phyloP scores from a whole-genome alignment of 2,888 invertebrate genomes.

The Lasius fuliginosus region DNA sequence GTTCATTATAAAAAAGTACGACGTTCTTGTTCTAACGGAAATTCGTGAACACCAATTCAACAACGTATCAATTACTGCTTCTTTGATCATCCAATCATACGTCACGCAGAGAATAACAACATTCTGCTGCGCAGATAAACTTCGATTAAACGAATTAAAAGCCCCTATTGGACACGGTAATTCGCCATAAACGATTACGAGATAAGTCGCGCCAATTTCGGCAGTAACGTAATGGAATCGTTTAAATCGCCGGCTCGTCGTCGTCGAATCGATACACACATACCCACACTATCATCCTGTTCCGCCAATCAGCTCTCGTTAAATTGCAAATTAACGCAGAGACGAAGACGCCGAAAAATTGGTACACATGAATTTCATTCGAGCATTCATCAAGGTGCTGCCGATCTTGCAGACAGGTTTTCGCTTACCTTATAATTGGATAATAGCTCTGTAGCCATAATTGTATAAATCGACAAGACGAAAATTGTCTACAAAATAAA shows the following conservation, averaged over 20 bases:
- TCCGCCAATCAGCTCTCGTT: slow-evolving; percentile 68
- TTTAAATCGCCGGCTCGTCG: slow-evolving; percentile 51
- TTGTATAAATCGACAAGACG: background rate
- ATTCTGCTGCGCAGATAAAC: slow-evolving; percentile 32
- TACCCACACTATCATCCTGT: slow-evolving; percentile 59
- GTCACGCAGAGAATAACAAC: slow-evolving; percentile 8
- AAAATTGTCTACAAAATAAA: background rate
- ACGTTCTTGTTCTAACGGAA: background rate
- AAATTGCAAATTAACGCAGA: slow-evolving; percentile 64
- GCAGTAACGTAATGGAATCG: slow-evolving; percentile 20
- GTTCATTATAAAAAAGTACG: background rate
- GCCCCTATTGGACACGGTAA: slow-evolving; percentile 38
- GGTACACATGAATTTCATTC: slow-evolving; percentile 25
- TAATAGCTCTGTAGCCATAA: slow-evolving; percentile 20
- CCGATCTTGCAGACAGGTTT: slow-evolving; percentile 11
- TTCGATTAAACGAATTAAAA: slow-evolving; percentile 52
- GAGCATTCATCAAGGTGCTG: slow-evolving; percentile 20
- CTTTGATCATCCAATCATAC: slow-evolving; percentile 26
- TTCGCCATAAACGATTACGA: slow-evolving; percentile 61
- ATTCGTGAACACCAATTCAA: slow-evolving; percentile 5
- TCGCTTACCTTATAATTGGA: slow-evolving; percentile 32
- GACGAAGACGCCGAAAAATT: slow-evolving; percentile 59
- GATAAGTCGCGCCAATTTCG: slow-evolving; percentile 71
- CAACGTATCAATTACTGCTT: slow-evolving; percentile 37
- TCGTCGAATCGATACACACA: slow-evolving; percentile 58